Evolutionary conservation across 1,140 invertebrate genomes (phyloP).

Genomic region (Cheumatopsyche charites): DNA sequence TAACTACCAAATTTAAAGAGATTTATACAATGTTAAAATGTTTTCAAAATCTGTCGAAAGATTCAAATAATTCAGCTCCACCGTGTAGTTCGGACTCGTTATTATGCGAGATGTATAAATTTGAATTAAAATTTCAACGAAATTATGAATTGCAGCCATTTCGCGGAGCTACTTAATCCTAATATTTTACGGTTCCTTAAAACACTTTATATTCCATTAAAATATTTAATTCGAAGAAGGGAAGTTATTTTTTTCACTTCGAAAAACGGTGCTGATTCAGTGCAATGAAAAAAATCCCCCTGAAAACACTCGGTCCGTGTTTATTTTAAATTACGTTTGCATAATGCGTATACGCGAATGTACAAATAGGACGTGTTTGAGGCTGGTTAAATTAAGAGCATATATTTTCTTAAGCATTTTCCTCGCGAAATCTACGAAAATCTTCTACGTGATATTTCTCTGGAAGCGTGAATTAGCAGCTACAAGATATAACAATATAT

Average conservation of each 20-base stretch:
- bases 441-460: conserved; percentile 18
- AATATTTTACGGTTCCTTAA: conserved; percentile 39
- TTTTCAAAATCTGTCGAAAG: neutral
- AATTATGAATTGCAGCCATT: conserved; percentile 39
- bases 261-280: conserved; percentile 14
- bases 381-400: no score
- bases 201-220: conserved; percentile 39
- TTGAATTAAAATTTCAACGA: conserved; percentile 41
- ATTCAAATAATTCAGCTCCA: conserved; percentile 35
- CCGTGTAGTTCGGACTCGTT: conserved; percentile 35
- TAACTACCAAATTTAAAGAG: no score
- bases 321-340: neutral
- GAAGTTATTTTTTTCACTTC: conserved; percentile 15
- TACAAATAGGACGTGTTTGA: no score
- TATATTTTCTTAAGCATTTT: neutral
- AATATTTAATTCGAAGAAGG: conserved; percentile 29
- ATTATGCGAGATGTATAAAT: conserved; percentile 44
- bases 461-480: neutral
- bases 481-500: neutral
- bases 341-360: no score
- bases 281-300: neutral
- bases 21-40: no score
- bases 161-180: conserved; percentile 30
- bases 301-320: neutral
- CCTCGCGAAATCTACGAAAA: neutral